Evolutionary conservation across 37 sponge, comb jelly and placozoan genomes (phyloP).

Genomic region (Chondrilla cf. caribensis): DNA sequence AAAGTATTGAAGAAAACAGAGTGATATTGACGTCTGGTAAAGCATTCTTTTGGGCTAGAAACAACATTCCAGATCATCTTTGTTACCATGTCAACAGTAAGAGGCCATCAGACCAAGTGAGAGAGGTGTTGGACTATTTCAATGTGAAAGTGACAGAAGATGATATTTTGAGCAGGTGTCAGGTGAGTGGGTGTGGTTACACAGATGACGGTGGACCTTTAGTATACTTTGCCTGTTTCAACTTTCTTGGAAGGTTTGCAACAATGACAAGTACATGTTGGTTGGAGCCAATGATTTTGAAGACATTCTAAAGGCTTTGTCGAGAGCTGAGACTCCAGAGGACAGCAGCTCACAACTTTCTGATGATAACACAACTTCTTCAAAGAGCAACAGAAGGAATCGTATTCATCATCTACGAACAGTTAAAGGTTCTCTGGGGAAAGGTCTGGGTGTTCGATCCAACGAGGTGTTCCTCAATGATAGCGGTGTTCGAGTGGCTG

Average conservation of each 20-base stretch:
- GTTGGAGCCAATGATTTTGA: background rate
- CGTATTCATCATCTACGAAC: background rate
- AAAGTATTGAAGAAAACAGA: background rate
- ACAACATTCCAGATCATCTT: background rate
- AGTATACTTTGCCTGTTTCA: too few relatives aligned
- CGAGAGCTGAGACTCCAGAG: background rate
- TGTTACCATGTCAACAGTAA: constrained; percentile 3
- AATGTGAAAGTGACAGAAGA: constrained; percentile 7
- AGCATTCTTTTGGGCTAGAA: constrained; percentile 13
- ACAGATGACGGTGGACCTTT: too few relatives aligned
- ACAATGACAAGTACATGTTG: background rate
- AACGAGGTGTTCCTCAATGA: background rate
- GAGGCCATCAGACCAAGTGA: constrained; percentile 21
- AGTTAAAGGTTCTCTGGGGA: background rate
- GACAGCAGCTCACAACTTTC: background rate
- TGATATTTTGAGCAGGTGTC: constrained; percentile 30
- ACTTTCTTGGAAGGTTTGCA: too few relatives aligned
- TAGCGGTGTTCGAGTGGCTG: background rate
- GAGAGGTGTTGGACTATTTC: constrained; percentile 18
- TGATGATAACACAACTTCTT: background rate
- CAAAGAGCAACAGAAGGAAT: background rate
- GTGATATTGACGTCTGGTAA: constrained; percentile 15
- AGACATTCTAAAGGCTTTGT: background rate
- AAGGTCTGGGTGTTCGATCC: background rate
- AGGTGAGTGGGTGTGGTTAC: background rate